Conservation (phyloP, 2,797 vertebrate genomes). For the Acipenser oxyrinchus region DNA sequence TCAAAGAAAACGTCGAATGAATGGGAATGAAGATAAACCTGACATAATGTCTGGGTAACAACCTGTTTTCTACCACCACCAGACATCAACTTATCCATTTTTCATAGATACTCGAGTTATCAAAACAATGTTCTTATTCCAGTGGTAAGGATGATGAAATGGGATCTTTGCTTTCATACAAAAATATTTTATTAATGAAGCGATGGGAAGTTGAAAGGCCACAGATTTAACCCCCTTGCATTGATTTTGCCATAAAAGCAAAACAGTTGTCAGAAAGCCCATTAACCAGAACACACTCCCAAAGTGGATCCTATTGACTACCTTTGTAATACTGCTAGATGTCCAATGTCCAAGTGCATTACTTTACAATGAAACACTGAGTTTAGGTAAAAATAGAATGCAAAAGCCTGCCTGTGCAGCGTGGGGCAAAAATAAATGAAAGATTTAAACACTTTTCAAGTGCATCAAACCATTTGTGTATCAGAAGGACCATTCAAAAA, state of each 20-base stretch:
- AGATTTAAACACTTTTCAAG: too few relatives aligned
- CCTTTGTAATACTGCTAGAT: too few relatives aligned
- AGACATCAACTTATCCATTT: conserved; percentile 56
- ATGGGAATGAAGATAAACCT: conserved; percentile 64
- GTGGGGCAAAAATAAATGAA: too few relatives aligned
- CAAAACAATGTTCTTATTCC: conserved; percentile 15
- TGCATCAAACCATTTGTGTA: too few relatives aligned
- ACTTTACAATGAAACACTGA: too few relatives aligned
- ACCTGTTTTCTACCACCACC: conserved; percentile 59
- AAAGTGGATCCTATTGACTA: too few relatives aligned
- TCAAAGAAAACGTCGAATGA: conserved; percentile 49
- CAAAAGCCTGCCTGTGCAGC: too few relatives aligned
- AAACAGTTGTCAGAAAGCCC: neutral
- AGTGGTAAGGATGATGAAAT: neutral
- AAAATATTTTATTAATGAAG: neutral
- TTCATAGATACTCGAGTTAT: conserved; percentile 44
- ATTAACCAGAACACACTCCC: neutral
- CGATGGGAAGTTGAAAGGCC: neutral
- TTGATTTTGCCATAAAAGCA: neutral
- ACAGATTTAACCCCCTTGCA: neutral
- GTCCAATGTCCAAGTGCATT: too few relatives aligned
- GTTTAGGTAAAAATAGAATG: too few relatives aligned
- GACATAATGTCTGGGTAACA: conserved; percentile 68
- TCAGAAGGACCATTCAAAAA: too few relatives aligned
- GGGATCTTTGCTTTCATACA: neutral